phyloP scores from a whole-genome alignment of 2,113 vertebrate genomes.

The Lophius piscatorius region DNA sequence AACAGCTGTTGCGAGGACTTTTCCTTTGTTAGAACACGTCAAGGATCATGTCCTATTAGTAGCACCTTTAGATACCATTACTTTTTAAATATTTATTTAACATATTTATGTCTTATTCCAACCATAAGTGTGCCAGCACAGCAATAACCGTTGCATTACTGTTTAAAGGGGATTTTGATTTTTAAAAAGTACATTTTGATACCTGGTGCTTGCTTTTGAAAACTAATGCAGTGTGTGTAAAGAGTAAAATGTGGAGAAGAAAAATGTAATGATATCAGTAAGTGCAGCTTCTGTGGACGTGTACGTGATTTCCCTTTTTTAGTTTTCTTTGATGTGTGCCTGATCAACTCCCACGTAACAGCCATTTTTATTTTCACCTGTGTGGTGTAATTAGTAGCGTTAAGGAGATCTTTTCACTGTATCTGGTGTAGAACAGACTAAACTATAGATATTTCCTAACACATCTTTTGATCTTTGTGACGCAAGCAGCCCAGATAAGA shows the following conservation, averaged over 20 bases:
- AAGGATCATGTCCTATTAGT: conserved; percentile 28
- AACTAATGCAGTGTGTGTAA: conserved; percentile 4
- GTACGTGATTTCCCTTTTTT: not conserved
- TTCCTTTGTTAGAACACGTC: conserved; percentile 8
- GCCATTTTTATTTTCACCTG: not conserved
- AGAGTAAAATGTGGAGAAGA: not conserved
- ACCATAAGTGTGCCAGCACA: conserved; percentile 19
- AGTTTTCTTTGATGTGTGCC: conserved; percentile 23
- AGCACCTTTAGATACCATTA: conserved; percentile 41
- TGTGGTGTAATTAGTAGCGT: not conserved
- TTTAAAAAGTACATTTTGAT: conserved; percentile 6
- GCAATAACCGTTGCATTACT: conserved; percentile 50
- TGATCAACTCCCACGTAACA: conserved; percentile 14
- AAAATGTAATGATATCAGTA: not conserved
- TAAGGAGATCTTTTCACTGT: conserved; percentile 12
- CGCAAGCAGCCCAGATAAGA: too few relatives aligned
- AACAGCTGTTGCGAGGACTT: not conserved
- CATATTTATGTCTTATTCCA: conserved; percentile 21
- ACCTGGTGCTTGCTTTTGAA: conserved; percentile 6
- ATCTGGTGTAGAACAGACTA: too few relatives aligned
- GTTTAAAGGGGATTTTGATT: conserved; percentile 28
- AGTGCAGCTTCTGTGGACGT: conserved; percentile 9
- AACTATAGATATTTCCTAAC: too few relatives aligned
- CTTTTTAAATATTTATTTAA: conserved; percentile 37
- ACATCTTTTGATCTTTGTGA: too few relatives aligned